Evolutionary conservation across 2,888 invertebrate genomes (phyloP), one percentile per base, ranked within the genome.

Genomic region (Drosophila vallismaia): DNA sequence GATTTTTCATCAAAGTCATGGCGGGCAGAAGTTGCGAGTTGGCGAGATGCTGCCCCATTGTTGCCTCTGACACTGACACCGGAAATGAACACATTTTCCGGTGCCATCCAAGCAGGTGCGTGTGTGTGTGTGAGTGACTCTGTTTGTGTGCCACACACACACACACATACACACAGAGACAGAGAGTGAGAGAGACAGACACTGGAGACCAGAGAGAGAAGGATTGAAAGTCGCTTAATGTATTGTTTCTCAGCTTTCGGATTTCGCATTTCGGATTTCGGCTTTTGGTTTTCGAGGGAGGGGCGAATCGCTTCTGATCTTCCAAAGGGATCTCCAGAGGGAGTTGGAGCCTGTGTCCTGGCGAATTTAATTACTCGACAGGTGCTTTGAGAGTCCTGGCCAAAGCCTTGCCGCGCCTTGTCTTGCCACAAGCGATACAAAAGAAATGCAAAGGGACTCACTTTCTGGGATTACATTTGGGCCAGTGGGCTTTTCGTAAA

Each of bases 21-120:
- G 56, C 56, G 54, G 72, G 52, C 55, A 74, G 54, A 76, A 74
- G 44, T 72, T 72, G 60, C 57, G 74, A 74, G 44, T 72, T 72
- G 60, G 59, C 67, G 36, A 51, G 59, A 71, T 77, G 77, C 77
- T 77, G 80, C 71, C 64, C 62, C 71, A 75, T 81, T 81, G 76
- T 78, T 78, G 75, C 62, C 58, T 75, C 75, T 82, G 87, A 81
- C 87, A 89, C 76, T 86, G 88, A 88, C 89, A 88, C 87, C 88
- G 88, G 88, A 89, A 89, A 89, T 89, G 88, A 88, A 87, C 83
- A 87, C 86, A 85, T 88, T 85, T 88, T 85, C 89, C 88, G 87
- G 82, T 74, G 79, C 67, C 66, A 64, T 66, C 77, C 77, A 71
- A 77, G 72, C 38, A 29, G 44, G 33, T 51, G 50, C 28, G 33